A percentile compares a stretch with the other conserved stretches of the same genome.
phyloP scores from a whole-genome alignment of 2,113 vertebrate species.

The Tichodroma muraria region DNA sequence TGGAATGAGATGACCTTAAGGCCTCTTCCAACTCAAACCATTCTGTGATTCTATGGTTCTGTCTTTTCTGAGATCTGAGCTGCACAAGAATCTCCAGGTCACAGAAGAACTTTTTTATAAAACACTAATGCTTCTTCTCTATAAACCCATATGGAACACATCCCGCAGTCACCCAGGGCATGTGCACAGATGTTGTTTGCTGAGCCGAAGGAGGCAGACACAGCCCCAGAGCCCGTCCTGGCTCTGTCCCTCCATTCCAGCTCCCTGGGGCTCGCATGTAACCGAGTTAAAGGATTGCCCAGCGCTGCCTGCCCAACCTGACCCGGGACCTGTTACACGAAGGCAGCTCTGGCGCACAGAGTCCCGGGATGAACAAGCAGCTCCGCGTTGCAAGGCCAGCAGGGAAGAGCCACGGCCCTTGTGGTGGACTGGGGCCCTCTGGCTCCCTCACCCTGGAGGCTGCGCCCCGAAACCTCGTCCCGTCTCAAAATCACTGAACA shows the following conservation, averaged over 20 bases:
- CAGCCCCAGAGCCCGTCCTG: not conserved
- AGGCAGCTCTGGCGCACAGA: not conserved
- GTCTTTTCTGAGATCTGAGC: not conserved
- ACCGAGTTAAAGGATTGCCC: rapidly evolving
- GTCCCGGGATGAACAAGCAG: not conserved
- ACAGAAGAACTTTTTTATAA: not conserved
- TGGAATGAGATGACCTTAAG: too few relatives aligned
- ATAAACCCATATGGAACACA: rapidly evolving
- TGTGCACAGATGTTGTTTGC: rapidly evolving
- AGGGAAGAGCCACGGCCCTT: not conserved
- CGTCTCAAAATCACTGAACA: not conserved
- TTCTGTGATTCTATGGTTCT: not conserved
- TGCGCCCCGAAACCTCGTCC: not conserved
- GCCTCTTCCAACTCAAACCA: not conserved
- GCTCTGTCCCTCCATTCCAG: not conserved
- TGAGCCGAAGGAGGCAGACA: not conserved
- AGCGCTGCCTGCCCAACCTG: not conserved
- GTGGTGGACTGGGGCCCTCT: rapidly evolving
- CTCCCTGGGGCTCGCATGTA: rapidly evolving
- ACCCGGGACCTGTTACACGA: rapidly evolving
- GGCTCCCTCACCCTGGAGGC: not conserved
- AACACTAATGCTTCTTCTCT: rapidly evolving
- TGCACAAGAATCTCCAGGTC: rapidly evolving
- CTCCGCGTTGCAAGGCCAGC: not conserved
- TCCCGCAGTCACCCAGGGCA: not conserved